Evolutionary conservation across 2,113 vertebrate genomes (phyloP).

Genomic region (Macquaria australasica): DNA sequence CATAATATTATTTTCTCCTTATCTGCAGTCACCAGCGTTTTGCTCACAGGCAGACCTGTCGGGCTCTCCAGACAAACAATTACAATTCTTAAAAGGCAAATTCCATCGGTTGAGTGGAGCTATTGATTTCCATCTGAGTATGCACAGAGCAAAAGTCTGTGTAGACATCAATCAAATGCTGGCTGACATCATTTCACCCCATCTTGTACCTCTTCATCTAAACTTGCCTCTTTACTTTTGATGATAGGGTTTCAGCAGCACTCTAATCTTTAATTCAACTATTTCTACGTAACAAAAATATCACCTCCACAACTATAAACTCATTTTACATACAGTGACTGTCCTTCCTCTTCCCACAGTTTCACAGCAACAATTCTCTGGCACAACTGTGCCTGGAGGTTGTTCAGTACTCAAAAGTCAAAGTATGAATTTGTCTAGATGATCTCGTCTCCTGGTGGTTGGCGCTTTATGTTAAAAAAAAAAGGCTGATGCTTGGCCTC

Average conservation of each 20-base stretch:
- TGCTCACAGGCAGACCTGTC: slow-evolving; percentile 43
- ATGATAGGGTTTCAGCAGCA: slow-evolving; percentile 44
- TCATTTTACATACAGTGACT: neutral
- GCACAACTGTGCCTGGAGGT: slow-evolving; percentile 36
- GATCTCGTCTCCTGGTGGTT: slow-evolving; percentile 44
- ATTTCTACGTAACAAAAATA: slow-evolving; percentile 48
- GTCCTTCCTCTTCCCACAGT: slow-evolving; percentile 5
- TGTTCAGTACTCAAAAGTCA: slow-evolving; percentile 39
- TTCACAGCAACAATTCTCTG: slow-evolving; percentile 40
- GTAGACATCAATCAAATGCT: slow-evolving; percentile 61
- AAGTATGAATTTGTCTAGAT: slow-evolving; percentile 38
- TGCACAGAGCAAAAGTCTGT: slow-evolving; percentile 59
- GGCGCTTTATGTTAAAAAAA: slow-evolving; percentile 36
- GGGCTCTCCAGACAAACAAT: slow-evolving; percentile 63
- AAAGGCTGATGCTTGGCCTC: slow-evolving; percentile 49
- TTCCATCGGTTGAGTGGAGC: slow-evolving; percentile 66
- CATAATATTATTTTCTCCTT: slow-evolving; percentile 45
- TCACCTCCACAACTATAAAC: slow-evolving; percentile 26
- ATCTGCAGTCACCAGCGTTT: slow-evolving; percentile 61
- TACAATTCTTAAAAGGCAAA: slow-evolving; percentile 69
- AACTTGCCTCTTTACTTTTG: slow-evolving; percentile 34
- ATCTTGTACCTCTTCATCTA: slow-evolving; percentile 30
- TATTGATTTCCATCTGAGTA: slow-evolving; percentile 75
- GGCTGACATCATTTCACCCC: slow-evolving; percentile 63
- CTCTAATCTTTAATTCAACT: slow-evolving; percentile 36